Evolutionary conservation across 1,140 invertebrate genomes (phyloP), one percentile per base, ranked within the genome.

Genomic region (Eumaeus atala): DNA sequence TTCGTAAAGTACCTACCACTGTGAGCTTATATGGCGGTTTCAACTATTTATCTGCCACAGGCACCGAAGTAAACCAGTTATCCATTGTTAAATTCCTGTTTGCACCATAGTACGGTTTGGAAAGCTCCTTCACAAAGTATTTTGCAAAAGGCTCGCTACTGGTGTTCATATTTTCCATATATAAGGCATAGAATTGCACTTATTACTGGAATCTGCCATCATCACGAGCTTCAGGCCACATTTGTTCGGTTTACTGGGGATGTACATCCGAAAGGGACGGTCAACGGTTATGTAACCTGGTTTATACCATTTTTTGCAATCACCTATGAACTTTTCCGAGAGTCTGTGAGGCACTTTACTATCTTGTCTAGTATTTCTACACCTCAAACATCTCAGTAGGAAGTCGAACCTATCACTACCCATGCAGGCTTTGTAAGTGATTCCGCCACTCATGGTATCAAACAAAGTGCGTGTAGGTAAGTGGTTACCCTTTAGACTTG

Each of bases 161-260:
- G 9, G 42, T 44, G 42, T 44, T 44, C 42, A 12, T 44, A 12
- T 44, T 44, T 44, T 44, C 16, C 16, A 9, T 12, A 44, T 11
- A 37, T 51, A 51, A 37, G 49, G 49, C 12, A 51, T 51, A 51
- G 12, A 28, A 51, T 51, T 51, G 34, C 34, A 51, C 33, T 36
- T 36, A 9, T 51, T 36, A 6, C 36, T 51, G 7, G 47, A 36
- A 8, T 11, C 35, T n/a, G n/a, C n/a, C n/a, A n/a, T n/a, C n/a
- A n/a, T n/a, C n/a, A n/a, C n/a, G n/a, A n/a, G n/a, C n/a, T n/a
- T n/a, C n/a, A n/a, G n/a, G n/a, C n/a, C n/a, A n/a, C n/a, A n/a
- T n/a, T n/a, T n/a, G n/a, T n/a, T n/a, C n/a, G n/a, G n/a, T n/a
- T n/a, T n/a, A n/a, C n/a, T n/a, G n/a, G n/a, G n/a, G n/a, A n/a